Percentiles rank a stretch among this genome's conserved stretches.
Conservation (phyloP, 2,888 invertebrate species). For the Atrina japonica region DNA sequence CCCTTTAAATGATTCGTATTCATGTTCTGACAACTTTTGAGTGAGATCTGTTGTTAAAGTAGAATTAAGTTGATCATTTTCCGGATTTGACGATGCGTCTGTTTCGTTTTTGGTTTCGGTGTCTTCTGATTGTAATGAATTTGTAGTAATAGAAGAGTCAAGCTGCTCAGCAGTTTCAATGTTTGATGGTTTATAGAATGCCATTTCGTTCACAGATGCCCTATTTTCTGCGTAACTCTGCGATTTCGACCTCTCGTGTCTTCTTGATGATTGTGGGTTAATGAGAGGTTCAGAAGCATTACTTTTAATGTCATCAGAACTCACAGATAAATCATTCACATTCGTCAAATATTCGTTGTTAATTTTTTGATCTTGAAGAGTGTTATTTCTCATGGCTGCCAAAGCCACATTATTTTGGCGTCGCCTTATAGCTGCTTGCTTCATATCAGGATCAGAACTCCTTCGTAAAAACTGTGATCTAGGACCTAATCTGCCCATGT, state of each 20-base stretch:
- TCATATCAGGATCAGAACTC: slow-evolving; percentile 39
- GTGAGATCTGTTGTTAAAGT: slow-evolving; percentile 7
- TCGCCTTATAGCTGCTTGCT: slow-evolving; percentile 14
- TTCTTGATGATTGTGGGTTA: slow-evolving; percentile 1
- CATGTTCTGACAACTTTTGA: slow-evolving; percentile 20
- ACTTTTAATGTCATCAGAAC: slow-evolving; percentile 24
- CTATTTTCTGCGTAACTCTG: not conserved
- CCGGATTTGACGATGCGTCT: not conserved
- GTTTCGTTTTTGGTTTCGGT: slow-evolving; percentile 12
- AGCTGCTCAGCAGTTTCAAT: slow-evolving; percentile 32
- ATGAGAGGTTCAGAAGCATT: slow-evolving; percentile 26
- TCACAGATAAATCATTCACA: slow-evolving; percentile 22
- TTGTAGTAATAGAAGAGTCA: not conserved
- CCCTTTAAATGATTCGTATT: slow-evolving; percentile 33
- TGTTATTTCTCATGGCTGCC: slow-evolving; percentile 16
- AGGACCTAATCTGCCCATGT: slow-evolving; percentile 8
- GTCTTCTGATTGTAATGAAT: not conserved
- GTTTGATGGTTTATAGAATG: slow-evolving; percentile 23
- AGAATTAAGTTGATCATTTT: not conserved
- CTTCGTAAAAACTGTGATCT: slow-evolving; percentile 30
- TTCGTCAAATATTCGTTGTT: slow-evolving; percentile 24
- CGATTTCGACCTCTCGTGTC: not conserved
- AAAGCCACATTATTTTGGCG: slow-evolving; percentile 18
- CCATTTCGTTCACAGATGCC: not conserved
- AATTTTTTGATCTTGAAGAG: not conserved